These are phyloP conservation scores for Drosophila busckii DNA, from an alignment of 1,140 invertebrate genomes.

Conservation along the genomic window DNA sequence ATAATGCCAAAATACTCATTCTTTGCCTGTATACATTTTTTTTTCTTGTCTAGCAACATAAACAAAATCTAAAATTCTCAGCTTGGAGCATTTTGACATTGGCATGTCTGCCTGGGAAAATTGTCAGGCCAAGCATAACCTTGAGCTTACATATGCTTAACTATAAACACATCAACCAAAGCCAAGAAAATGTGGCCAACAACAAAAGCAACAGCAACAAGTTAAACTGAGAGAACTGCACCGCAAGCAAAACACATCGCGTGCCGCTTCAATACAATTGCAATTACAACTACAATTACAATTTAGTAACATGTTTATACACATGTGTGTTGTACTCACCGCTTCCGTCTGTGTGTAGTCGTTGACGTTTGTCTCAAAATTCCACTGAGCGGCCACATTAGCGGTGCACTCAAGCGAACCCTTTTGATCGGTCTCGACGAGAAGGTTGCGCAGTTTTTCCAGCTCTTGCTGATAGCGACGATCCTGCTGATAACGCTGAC, in stretches of 20 bases:
- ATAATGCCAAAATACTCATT: no score
- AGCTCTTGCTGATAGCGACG: slow-evolving; percentile 70
- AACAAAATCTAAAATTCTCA: slow-evolving; percentile 27
- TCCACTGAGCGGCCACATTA: slow-evolving; percentile 91
- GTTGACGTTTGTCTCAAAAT: slow-evolving; percentile 92
- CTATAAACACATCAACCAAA: no score
- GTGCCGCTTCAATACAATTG: slow-evolving; percentile 41
- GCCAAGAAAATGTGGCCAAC: slow-evolving; percentile 25
- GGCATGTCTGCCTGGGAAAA: slow-evolving; percentile 67
- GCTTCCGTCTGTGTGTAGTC: slow-evolving; percentile 89
- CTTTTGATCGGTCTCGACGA: slow-evolving; percentile 85
- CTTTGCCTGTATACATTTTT: no score
- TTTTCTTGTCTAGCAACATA: neutral
- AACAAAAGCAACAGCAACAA: slow-evolving; percentile 12
- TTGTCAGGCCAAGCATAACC: slow-evolving; percentile 45
- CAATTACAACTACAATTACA: slow-evolving; percentile 21
- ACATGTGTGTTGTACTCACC: slow-evolving; percentile 81
- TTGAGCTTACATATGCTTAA: slow-evolving; percentile 38
- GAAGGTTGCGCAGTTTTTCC: slow-evolving; percentile 79
- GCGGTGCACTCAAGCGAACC: slow-evolving; percentile 88
- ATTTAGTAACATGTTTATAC: slow-evolving; percentile 1
- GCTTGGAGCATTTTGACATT: slow-evolving; percentile 56
- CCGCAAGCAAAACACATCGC: slow-evolving; percentile 37
- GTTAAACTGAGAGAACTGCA: slow-evolving; percentile 41
- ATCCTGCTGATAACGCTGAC: slow-evolving; percentile 70